Conservation (phyloP, 2,113 vertebrate species). For the Cygnus buccinator region DNA sequence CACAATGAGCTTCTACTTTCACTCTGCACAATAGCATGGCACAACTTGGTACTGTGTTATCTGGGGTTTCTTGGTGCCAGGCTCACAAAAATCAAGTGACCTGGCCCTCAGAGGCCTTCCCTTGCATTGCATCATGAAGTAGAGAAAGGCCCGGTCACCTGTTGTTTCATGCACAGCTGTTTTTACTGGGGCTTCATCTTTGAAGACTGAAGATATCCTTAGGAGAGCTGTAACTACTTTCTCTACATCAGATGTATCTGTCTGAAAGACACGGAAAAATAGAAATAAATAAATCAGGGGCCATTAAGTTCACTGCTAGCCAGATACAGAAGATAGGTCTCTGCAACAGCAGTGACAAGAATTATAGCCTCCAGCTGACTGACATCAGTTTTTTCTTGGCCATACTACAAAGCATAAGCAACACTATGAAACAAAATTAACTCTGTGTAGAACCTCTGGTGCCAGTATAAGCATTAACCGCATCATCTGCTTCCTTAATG, state of each 20-base stretch:
- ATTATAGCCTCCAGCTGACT: not conserved
- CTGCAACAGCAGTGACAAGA: not conserved
- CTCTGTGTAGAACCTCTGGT: not conserved
- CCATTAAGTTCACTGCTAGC: not conserved
- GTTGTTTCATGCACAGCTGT: slow-evolving; percentile 81
- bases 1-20: not conserved
- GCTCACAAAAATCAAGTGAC: not conserved
- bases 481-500: not conserved
- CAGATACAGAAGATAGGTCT: not conserved
- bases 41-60: not conserved
- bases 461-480: not conserved
- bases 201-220: slow-evolving; percentile 93
- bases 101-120: not conserved
- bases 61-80: not conserved
- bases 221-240: slow-evolving; percentile 90
- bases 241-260: slow-evolving; percentile 85
- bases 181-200: slow-evolving; percentile 87
- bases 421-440: not conserved
- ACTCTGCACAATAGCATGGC: not conserved
- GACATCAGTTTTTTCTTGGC: not conserved
- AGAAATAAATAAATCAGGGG: not conserved
- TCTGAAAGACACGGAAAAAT: slow-evolving; percentile 70
- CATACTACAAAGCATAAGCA: not conserved
- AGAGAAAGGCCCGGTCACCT: slow-evolving; percentile 58
- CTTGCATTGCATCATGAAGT: accelerated